Percentiles rank a stretch among this genome's conserved stretches.
These are phyloP conservation scores for Erpobdella octoculata DNA, from an alignment of 2,888 invertebrate species.

Conservation along the genomic window DNA sequence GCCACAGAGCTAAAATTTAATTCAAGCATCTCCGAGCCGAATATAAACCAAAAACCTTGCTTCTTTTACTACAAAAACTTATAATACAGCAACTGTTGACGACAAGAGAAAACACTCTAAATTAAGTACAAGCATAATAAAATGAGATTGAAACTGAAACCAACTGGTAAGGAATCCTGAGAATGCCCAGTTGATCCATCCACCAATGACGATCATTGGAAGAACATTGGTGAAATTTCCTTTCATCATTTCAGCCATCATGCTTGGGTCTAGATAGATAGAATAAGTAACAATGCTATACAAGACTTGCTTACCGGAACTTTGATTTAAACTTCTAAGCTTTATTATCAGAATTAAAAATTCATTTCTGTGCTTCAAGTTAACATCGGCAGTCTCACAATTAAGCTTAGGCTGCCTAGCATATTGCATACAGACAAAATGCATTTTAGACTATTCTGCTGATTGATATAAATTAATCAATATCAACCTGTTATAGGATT, in stretches of 20 bases:
- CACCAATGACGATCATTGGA: slow-evolving; percentile 97
- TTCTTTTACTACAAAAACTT: neutral
- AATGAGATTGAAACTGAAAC: slow-evolving; percentile 41
- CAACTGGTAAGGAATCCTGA: slow-evolving; percentile 96
- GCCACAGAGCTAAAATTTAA: too few relatives aligned
- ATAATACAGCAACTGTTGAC: too few relatives aligned
- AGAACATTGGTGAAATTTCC: slow-evolving; percentile 95
- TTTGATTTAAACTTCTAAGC: neutral
- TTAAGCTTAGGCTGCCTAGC: too few relatives aligned
- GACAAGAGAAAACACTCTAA: too few relatives aligned
- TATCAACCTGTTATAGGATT: slow-evolving; percentile 76
- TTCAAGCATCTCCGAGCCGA: neutral
- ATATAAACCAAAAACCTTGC: neutral
- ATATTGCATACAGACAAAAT: too few relatives aligned
- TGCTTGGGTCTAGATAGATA: slow-evolving; percentile 67
- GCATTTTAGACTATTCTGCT: neutral
- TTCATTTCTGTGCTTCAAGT: too few relatives aligned
- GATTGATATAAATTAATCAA: neutral
- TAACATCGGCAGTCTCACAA: too few relatives aligned
- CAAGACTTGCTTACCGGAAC: neutral
- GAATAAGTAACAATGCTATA: neutral
- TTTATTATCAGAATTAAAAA: too few relatives aligned
- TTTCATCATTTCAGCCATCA: slow-evolving; percentile 98
- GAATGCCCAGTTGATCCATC: slow-evolving; percentile 99
- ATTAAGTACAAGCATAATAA: too few relatives aligned